Base-by-base conservation (phyloP, 30 jellyfish, hydroid and myxozoan genomes). In the Aurelia aurita region DNA sequence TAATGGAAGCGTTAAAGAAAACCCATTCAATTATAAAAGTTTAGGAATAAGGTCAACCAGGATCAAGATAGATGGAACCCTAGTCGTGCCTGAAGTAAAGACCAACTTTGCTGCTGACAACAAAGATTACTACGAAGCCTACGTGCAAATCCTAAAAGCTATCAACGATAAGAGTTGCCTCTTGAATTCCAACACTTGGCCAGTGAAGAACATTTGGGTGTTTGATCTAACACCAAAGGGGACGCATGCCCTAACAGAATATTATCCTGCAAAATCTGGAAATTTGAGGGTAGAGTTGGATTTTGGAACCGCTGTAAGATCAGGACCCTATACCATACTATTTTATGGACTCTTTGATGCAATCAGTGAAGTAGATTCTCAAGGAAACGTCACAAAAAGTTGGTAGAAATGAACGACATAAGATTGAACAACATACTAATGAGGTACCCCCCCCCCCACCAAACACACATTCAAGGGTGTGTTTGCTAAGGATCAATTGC, bases 321-420 rank as follows among this genome's bases (percentile, higher is more conserved):
- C 0, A 1, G 35, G 74, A 6, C 74, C 74, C 6, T 62, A 23
- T 21, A 62, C 74, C 7, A 62, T 62, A 10, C n/a, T 22, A 19
- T 23, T 62, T 0, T 62, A 62, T 21, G 53, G 74, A 15, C 39
- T 62, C 20, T 23, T 62, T 18, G 74, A 62, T 9, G 14, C 74
- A 0, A 10, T 22, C 1, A 62, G 74, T 7, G 53, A 62, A 22
- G n/a, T 62, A 5, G 74, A 62, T 9, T 5, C 18, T 1, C 0
- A 3, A 3, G 39, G 39, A 15, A 62, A 62, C 53, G 74, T 22
- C 5, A 18, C 3, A 15, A 18, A 9, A 10, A 62, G 19, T 22
- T 18, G 74, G 74, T 62, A 62, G 51, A 62, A 15, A 62, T 62
- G 74, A 62, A 62, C 10, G 74, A 62, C 21, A 19, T 9, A 15